Base-by-base conservation (phyloP, 2,797 vertebrate genomes). In the Aplochiton taeniatus region DNA sequence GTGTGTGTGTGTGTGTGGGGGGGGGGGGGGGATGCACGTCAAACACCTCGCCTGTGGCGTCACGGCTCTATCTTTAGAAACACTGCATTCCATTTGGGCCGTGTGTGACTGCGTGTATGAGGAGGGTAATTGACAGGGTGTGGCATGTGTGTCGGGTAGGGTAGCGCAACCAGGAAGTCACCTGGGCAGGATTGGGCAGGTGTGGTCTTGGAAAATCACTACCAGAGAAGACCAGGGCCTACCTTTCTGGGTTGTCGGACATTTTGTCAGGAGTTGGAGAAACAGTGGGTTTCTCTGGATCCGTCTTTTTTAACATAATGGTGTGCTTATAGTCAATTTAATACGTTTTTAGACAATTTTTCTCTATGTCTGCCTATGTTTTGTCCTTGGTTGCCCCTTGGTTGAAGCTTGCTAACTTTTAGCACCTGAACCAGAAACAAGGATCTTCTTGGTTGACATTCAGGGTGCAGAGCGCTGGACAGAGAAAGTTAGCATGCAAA, bases 11-110 rank as follows among this genome's bases (percentile, higher is more conserved):
- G 55, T 13, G 19, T 50, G 54, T 11, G 43, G 42, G 44, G 61
- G 68, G 64, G 61, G 71, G 67, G 61, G 61, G 46, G 41, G 67
- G 64, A 70, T 63, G 56, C 65, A 73, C 79, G 82, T 82, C 66
- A 79, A 67, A 85, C 70, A 78, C 72, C 75, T 41, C 46, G 45
- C 69, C 57, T 31, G 62, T 64, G 61, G 63, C 57, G 62, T 83
- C 79, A 69, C 66, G 46, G 78, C 54, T 60, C 73, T 85, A 71
- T 80, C 70, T 86, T 85, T 85, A 85, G 87, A 65, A 64, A 74
- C 76, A 72, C 58, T 0, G 63, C 83, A 83, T 89, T 89, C 83
- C 72, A 77, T 1, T 13, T 84, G 86, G 85, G 85, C 72, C 78
- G 72, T 54, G 65, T 73, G 72, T 65, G 20, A 11, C 41, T 66